Evolutionary conservation across 2,888 invertebrate genomes (phyloP).

Genomic region (Chirona hameri): DNA sequence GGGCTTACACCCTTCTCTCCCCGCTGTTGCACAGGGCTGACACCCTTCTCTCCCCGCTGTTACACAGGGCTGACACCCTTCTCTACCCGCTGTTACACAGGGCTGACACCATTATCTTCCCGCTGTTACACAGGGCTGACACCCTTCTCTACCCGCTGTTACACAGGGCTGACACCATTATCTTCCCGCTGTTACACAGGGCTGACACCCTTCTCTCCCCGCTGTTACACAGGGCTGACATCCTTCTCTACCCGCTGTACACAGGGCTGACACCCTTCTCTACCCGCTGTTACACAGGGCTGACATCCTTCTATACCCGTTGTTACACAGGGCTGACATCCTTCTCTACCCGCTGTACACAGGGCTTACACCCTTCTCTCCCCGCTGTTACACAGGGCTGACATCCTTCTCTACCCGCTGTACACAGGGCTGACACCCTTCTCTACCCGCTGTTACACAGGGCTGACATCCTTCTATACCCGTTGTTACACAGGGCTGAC

Average conservation of each 20-base stretch:
- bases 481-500: too few species aligned
- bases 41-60: slow-evolving; percentile 37
- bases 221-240: background rate
- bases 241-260: slow-evolving; percentile 39
- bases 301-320: slow-evolving; percentile 34
- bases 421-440: too few species aligned
- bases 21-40: background rate
- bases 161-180: background rate
- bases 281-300: too few species aligned
- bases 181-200: slow-evolving; percentile 41
- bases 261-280: slow-evolving; percentile 34
- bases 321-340: slow-evolving; percentile 40
- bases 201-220: too few species aligned
- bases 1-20: background rate
- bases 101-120: slow-evolving; percentile 28
- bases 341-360: too few species aligned
- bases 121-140: slow-evolving; percentile 42
- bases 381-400: too few species aligned
- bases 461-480: too few species aligned
- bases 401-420: too few species aligned
- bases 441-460: too few species aligned
- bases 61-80: slow-evolving; percentile 41
- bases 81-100: too few species aligned
- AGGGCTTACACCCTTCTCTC: too few species aligned
- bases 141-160: too few species aligned